A percentile compares a stretch with the other conserved stretches of the same genome.
Evolutionary conservation across 2,797 vertebrate genomes (phyloP).

Genomic region (Anableps anableps): DNA sequence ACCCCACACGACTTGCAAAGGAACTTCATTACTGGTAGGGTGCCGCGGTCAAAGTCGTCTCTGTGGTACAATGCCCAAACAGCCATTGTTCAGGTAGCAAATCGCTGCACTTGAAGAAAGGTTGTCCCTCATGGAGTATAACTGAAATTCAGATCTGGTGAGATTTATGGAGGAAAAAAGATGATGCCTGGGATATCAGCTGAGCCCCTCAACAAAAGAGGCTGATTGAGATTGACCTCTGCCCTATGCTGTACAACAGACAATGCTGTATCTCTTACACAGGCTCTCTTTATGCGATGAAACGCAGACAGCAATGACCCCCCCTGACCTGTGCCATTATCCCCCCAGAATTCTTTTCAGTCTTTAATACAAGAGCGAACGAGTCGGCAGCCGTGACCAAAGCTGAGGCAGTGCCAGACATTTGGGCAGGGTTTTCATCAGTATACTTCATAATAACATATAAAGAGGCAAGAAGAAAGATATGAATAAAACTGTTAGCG

Average conservation of each 20-base stretch:
- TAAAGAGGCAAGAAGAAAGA: conserved; percentile 37
- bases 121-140: conserved; percentile 43
- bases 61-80: conserved; percentile 46
- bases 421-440: conserved; percentile 1
- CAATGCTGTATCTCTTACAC: conserved; percentile 63
- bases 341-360: conserved; percentile 52
- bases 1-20: conserved; percentile 52
- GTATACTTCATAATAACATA: conserved; percentile 7
- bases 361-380: conserved; percentile 28
- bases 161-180: conserved; percentile 31
- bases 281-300: conserved; percentile 46
- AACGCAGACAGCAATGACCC: conserved; percentile 59
- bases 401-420: conserved; percentile 31
- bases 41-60: conserved; percentile 54
- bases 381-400: conserved; percentile 48
- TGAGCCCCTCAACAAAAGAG: conserved; percentile 50
- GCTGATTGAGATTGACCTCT: conserved; percentile 62
- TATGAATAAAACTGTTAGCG: conserved; percentile 1
- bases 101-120: conserved; percentile 31
- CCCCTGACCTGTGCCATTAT: conserved; percentile 41
- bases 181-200: conserved; percentile 42
- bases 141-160: conserved; percentile 31
- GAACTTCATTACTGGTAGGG: conserved; percentile 70
- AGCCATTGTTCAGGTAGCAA: conserved; percentile 57
- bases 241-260: conserved; percentile 37